These are phyloP conservation scores for Chymomyza procnemis DNA, from an alignment of 2,888 invertebrate genomes.

Conservation along the genomic window DNA sequence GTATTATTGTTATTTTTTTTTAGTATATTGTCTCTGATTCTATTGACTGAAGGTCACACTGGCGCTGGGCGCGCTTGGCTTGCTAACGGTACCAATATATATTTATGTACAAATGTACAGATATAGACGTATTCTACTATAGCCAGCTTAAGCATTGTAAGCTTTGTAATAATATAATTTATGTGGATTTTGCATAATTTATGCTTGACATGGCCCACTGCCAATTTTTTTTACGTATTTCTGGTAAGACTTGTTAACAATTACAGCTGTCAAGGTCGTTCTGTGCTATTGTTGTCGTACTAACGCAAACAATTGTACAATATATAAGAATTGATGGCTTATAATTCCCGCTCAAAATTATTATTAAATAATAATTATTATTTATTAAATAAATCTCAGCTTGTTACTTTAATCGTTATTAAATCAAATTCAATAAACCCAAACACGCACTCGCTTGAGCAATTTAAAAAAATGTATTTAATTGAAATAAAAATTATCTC, in stretches of 20 bases:
- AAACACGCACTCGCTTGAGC: slow-evolving; percentile 4
- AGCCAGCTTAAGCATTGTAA: slow-evolving; percentile 32
- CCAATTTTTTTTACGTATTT: slow-evolving; percentile 40
- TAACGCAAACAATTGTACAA: slow-evolving; percentile 1
- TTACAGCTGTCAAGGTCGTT: slow-evolving; percentile 47
- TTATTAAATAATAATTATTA: slow-evolving; percentile 1
- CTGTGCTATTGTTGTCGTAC: slow-evolving; percentile 37
- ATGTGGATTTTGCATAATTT: slow-evolving; percentile 46
- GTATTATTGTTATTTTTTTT: neutral
- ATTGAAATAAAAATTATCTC: neutral
- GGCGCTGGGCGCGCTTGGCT: slow-evolving; percentile 29
- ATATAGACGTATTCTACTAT: slow-evolving; percentile 15
- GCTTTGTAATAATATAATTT: slow-evolving; percentile 37
- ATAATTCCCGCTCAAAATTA: neutral
- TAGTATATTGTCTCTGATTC: neutral
- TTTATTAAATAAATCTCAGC: neutral
- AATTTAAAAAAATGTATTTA: neutral
- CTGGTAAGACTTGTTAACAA: slow-evolving; percentile 11
- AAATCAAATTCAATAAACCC: slow-evolving; percentile 18
- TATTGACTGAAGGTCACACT: neutral
- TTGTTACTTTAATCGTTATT: slow-evolving; percentile 11
- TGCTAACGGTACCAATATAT: slow-evolving; percentile 35
- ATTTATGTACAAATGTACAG: neutral
- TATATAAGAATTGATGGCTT: neutral
- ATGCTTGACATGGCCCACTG: slow-evolving; percentile 29